phyloP scores from a whole-genome alignment of 1,140 invertebrate species.

The Mercenaria mercenaria region DNA sequence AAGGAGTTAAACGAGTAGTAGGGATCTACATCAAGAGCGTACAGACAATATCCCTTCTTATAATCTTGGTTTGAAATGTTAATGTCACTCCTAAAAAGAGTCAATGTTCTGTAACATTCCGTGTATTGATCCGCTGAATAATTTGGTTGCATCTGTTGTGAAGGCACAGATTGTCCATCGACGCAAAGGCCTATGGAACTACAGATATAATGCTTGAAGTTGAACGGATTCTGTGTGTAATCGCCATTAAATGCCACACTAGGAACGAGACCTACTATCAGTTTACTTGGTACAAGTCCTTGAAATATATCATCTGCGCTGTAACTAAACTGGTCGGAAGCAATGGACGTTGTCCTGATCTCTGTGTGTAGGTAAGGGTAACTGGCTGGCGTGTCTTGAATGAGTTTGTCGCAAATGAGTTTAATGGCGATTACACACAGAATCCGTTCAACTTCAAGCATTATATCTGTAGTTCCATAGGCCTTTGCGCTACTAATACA shows the following conservation, averaged over 20 bases:
- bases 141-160: not conserved
- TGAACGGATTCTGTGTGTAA: constrained; percentile 26
- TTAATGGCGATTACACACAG: too few relatives aligned
- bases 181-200: not conserved
- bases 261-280: constrained; percentile 43
- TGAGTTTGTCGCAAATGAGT: constrained; percentile 32
- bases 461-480: too few relatives aligned
- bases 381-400: constrained; percentile 31
- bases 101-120: constrained; percentile 10
- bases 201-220: not conserved
- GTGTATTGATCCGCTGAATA: not conserved
- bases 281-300: constrained; percentile 49
- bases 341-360: constrained; percentile 55
- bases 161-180: constrained; percentile 16
- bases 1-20: not conserved
- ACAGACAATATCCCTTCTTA: constrained; percentile 14
- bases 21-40: not conserved
- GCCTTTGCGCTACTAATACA: too few relatives aligned
- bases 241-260: constrained; percentile 7
- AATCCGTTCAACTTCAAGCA: too few relatives aligned
- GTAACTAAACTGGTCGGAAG: constrained; percentile 48
- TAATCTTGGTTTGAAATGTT: not conserved
- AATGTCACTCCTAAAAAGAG: not conserved
- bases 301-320: constrained; percentile 56
- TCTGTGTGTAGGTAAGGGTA: constrained; percentile 43